These are phyloP conservation scores for Cephalotes varians DNA, from an alignment of 2,888 invertebrate species.

Conservation along the genomic window DNA sequence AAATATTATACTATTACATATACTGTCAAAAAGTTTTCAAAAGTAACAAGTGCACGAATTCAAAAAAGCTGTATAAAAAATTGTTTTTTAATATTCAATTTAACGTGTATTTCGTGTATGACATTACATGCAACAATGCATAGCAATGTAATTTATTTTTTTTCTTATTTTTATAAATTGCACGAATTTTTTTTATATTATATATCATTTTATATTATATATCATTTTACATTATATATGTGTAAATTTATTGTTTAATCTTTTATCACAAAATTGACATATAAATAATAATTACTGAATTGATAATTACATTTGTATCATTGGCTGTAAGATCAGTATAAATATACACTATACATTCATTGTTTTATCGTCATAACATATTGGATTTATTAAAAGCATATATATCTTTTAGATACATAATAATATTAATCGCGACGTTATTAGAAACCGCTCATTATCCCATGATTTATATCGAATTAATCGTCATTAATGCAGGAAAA, in stretches of 20 bases:
- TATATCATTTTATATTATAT: not conserved
- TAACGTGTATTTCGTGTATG: not conserved
- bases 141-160: not conserved
- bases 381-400: not conserved
- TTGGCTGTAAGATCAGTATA: not conserved
- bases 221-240: not conserved
- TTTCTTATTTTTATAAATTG: not conserved
- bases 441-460: not conserved
- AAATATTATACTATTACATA: not conserved
- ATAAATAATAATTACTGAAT: not conserved
- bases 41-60: not conserved
- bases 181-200: not conserved
- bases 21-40: not conserved
- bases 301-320: not conserved
- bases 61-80: not conserved
- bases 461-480: slow-evolving; percentile 29
- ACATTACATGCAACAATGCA: not conserved
- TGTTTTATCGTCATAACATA: not conserved
- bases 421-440: not conserved
- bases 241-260: not conserved
- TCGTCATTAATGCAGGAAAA: slow-evolving; percentile 40
- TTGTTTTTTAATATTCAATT: not conserved
- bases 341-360: not conserved
- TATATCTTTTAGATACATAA: not conserved
- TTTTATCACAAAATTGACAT: not conserved